Base-by-base conservation (phyloP, 92 coral and sea anemone species). In the Epizoanthus ramosus region DNA sequence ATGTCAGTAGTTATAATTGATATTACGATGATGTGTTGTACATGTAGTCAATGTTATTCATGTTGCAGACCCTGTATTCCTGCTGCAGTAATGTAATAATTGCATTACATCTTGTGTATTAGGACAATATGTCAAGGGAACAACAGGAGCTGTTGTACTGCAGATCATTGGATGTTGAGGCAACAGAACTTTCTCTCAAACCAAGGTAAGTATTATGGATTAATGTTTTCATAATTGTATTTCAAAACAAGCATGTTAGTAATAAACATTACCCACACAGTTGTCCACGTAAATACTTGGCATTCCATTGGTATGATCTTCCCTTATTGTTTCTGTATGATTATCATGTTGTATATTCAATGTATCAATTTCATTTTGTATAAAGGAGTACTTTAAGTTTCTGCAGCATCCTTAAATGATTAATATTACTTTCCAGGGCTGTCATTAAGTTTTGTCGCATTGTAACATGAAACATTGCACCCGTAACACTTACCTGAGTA, bases 131-230 rank as follows among this genome's bases (percentile, higher is more conserved):
- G 63, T 90, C 95, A 53, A 79, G 79, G 18, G 71, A 80, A 14
- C 98, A 95, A 54, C 89, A 83, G 79, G 85, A 75, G 19, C 79
- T 91, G 81, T 63, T 95, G 71, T 89, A 57, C 67, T 95, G 98
- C 74, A 81, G 66, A 43, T 92, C 87, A 64, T 54, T 91, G 85
- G 87, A 90, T 4, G 66, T 59, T 13, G 95, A 95, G 61, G 91
- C 95, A 52, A 90, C 93, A 14, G 98, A 95, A 67, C 87, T 95
- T 52, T 85, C 89, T 50, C 87, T 94, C 31, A 83, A 91, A 4
- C 83, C 98, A 57, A 95, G 95, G 98, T 92, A 76, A 28, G 57
- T 58, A 10, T 39, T 31, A 39, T 68, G 37, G 25, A 17, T 6
- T 22, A 50, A 50, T 50, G 54, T 0, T 25, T 74, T 13, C 6